These are phyloP conservation scores for Papilio machaon DNA, from an alignment of 1,140 invertebrate species.

Conservation along the genomic window DNA sequence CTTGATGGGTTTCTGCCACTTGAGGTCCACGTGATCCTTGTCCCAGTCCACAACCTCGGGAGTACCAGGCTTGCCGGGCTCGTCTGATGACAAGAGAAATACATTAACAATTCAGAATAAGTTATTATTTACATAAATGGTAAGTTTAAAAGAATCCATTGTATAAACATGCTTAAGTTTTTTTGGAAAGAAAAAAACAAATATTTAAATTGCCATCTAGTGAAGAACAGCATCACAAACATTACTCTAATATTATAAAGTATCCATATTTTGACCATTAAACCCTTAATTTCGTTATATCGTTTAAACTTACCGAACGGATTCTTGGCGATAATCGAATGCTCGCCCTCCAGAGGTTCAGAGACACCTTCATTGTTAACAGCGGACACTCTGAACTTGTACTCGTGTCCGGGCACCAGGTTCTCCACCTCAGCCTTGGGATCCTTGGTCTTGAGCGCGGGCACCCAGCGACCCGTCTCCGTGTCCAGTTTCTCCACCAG, in stretches of 20 bases:
- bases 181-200: too few relatives aligned
- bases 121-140: too few relatives aligned
- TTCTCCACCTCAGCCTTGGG: constrained; percentile 93
- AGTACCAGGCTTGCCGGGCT: constrained; percentile 94
- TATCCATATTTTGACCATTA: too few relatives aligned
- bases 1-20: constrained; percentile 93
- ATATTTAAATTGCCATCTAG: too few relatives aligned
- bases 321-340: constrained; percentile 97
- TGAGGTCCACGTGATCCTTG: constrained; percentile 95
- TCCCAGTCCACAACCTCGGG: constrained; percentile 97
- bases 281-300: too few relatives aligned
- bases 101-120: neutral
- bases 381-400: constrained; percentile 97
- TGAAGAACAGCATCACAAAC: too few relatives aligned
- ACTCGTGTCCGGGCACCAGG: constrained; percentile 95
- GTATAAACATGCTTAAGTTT: too few relatives aligned
- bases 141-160: too few relatives aligned
- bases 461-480: constrained; percentile 92
- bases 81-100: constrained; percentile 83
- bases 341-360: constrained; percentile 93
- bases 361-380: constrained; percentile 98
- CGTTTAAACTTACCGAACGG: constrained; percentile 90
- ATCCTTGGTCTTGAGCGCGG: constrained; percentile 88
- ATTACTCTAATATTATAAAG: too few relatives aligned
- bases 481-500: constrained; percentile 95